These are phyloP conservation scores for Kradibia gibbosae DNA, from an alignment of 1,140 invertebrate species.

Conservation along the genomic window DNA sequence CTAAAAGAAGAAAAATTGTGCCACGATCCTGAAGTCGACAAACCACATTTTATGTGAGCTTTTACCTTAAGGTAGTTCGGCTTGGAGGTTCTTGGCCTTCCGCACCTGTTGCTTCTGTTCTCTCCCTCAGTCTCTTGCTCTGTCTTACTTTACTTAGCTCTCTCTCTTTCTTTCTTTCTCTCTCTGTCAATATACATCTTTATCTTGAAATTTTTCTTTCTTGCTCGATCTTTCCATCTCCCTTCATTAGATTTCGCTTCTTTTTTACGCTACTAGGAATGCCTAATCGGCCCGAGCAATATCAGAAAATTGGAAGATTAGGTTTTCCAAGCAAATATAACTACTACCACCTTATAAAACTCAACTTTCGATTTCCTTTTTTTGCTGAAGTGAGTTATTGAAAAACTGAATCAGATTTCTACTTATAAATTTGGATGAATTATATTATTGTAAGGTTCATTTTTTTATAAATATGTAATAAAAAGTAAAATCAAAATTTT, in stretches of 20 bases:
- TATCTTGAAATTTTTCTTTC: background rate
- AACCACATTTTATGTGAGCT: conserved; percentile 61
- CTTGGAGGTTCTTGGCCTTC: conserved; percentile 43
- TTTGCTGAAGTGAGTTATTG: background rate
- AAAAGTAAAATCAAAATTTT: no score
- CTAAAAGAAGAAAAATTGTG: background rate
- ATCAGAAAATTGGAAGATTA: conserved; percentile 58
- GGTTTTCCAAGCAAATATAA: conserved; percentile 45
- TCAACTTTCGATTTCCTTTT: conserved; percentile 13
- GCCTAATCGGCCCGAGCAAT: conserved; percentile 45
- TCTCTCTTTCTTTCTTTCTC: conserved; percentile 47
- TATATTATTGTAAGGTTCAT: no score
- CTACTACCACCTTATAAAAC: conserved; percentile 20
- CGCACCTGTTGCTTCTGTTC: conserved; percentile 71
- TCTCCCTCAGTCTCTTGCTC: conserved; percentile 42
- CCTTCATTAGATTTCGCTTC: background rate
- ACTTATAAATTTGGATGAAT: no score
- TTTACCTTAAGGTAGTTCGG: conserved; percentile 42
- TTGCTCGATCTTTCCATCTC: background rate
- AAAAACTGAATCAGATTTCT: no score
- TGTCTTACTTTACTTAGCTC: conserved; percentile 46
- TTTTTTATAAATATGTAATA: no score
- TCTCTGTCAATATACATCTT: background rate
- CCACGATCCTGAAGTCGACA: background rate
- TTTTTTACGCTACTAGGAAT: background rate